Evolutionary conservation across 2,888 invertebrate genomes (phyloP).

Genomic region (Lycocerus yunnanus): DNA sequence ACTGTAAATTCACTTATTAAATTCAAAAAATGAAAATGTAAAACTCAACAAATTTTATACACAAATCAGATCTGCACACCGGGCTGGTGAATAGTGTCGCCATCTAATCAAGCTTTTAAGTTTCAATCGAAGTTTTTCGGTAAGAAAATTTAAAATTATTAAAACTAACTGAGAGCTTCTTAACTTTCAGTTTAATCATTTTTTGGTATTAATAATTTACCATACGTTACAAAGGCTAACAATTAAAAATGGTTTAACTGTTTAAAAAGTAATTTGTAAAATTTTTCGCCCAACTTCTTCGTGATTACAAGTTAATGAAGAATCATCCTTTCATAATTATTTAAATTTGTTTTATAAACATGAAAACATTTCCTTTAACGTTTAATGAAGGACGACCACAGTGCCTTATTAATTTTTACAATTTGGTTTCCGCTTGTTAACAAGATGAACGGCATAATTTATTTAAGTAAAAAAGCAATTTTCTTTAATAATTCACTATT

Average conservation of each 20-base stretch:
- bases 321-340: not conserved
- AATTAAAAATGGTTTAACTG: not conserved
- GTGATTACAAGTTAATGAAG: not conserved
- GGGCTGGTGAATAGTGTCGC: not conserved
- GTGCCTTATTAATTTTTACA: not conserved
- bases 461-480: slow-evolving; percentile 6
- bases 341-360: not conserved
- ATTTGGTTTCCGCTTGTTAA: slow-evolving; percentile 1
- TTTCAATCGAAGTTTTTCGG: not conserved
- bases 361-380: not conserved
- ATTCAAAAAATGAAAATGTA: not conserved
- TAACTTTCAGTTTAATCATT: not conserved
- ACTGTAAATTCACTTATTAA: not conserved
- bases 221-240: not conserved
- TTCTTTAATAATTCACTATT: slow-evolving; percentile 8
- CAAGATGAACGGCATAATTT: slow-evolving; percentile 4
- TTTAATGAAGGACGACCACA: not conserved
- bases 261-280: not conserved
- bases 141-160: not conserved
- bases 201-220: not conserved
- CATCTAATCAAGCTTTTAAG: not conserved
- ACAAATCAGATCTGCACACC: not conserved
- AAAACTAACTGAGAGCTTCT: not conserved
- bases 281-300: not conserved
- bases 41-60: not conserved